A percentile compares a stretch with the other conserved stretches of the same genome.
These are phyloP conservation scores for Caradrina kadenii DNA, from an alignment of 2,888 invertebrate species.

Conservation along the genomic window DNA sequence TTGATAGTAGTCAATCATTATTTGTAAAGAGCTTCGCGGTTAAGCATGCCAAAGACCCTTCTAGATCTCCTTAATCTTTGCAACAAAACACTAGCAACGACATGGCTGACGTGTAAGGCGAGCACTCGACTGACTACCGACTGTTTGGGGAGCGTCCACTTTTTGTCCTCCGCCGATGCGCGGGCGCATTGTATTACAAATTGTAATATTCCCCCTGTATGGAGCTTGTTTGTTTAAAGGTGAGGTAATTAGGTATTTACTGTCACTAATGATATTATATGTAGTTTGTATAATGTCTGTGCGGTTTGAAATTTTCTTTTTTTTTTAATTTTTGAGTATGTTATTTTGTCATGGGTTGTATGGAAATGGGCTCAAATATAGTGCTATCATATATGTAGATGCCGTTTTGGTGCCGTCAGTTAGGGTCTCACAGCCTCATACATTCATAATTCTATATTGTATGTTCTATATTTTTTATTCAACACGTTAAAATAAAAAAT, in stretches of 20 bases:
- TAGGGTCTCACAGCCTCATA: no score
- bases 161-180: slow-evolving; percentile 69
- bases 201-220: slow-evolving; percentile 80
- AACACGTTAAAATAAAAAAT: no score
- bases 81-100: slow-evolving; percentile 54
- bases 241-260: slow-evolving; percentile 65
- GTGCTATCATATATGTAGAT: no score
- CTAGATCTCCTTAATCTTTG: slow-evolving; percentile 16
- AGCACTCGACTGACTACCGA: slow-evolving; percentile 66
- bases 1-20: no score
- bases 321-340: background rate
- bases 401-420: no score
- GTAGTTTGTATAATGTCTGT: slow-evolving; percentile 15
- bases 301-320: background rate
- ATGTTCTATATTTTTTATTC: no score
- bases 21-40: no score
- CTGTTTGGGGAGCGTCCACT: slow-evolving; percentile 75
- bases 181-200: slow-evolving; percentile 85
- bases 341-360: no score
- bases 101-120: slow-evolving; percentile 58
- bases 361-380: no score
- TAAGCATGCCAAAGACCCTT: background rate
- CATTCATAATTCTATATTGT: no score
- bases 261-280: slow-evolving; percentile 55
- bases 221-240: slow-evolving; percentile 69